Conservation (phyloP, 2,113 vertebrate species). For the Taurulus bubalis region DNA sequence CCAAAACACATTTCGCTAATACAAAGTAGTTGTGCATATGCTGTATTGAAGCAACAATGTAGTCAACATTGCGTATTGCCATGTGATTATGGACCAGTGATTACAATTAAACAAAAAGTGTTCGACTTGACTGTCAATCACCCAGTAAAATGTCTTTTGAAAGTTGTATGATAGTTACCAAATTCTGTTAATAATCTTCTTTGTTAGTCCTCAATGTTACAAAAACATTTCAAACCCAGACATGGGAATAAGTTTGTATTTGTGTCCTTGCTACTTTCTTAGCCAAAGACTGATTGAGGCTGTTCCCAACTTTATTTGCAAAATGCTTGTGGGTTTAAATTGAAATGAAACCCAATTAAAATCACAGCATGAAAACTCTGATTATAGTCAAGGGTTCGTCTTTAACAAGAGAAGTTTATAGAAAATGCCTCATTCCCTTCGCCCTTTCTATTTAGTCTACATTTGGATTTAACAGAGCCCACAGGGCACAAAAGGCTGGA, state of each 20-base stretch:
- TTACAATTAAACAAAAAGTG: neutral
- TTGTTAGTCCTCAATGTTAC: constrained; percentile 3
- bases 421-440: constrained; percentile 49
- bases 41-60: neutral
- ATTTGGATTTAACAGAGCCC: constrained; percentile 34
- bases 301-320: constrained; percentile 55
- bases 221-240: constrained; percentile 30
- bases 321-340: constrained; percentile 65
- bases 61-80: neutral
- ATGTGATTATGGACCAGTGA: neutral
- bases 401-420: constrained; percentile 49
- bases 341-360: constrained; percentile 73
- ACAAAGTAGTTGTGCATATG: neutral
- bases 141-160: constrained; percentile 16
- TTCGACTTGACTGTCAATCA: constrained; percentile 6
- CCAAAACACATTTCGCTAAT: neutral
- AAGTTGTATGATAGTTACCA: constrained; percentile 12
- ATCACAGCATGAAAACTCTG: constrained; percentile 64
- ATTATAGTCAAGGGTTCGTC: constrained; percentile 51
- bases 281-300: constrained; percentile 48
- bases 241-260: constrained; percentile 18
- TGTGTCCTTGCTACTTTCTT: constrained; percentile 40
- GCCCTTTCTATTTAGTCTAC: constrained; percentile 35
- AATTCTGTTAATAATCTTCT: constrained; percentile 35
- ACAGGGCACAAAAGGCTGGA: neutral